phyloP scores from a whole-genome alignment of 2,113 vertebrate genomes.

The Salvelinus namaycush region DNA sequence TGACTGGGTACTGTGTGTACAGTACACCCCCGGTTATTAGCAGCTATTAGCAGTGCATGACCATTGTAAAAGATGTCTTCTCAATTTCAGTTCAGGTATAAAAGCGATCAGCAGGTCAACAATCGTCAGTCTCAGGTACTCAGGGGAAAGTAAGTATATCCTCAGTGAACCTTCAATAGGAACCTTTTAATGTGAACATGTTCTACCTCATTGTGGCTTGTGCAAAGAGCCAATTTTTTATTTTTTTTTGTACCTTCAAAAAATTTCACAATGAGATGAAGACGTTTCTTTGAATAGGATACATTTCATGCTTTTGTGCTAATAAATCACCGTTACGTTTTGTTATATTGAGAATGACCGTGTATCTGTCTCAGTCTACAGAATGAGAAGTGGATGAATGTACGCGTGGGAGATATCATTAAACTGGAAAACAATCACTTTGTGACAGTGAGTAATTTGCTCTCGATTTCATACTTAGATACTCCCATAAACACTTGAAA shows the following conservation, averaged over 20 bases:
- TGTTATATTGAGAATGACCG: neutral
- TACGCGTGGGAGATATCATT: conserved; percentile 71
- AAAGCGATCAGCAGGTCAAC: conserved; percentile 73
- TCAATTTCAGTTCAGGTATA: conserved; percentile 71
- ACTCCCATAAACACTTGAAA: neutral
- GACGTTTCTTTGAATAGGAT: neutral
- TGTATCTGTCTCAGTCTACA: conserved; percentile 53
- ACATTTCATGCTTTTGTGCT: neutral
- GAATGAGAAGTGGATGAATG: conserved; percentile 77
- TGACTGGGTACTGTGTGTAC: too few relatives aligned
- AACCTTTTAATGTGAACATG: too few relatives aligned
- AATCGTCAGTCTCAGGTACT: conserved; percentile 74
- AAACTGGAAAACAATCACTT: conserved; percentile 79
- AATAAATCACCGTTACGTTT: neutral
- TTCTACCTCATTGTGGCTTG: too few relatives aligned
- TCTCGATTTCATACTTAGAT: neutral
- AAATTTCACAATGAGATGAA: neutral
- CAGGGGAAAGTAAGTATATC: conserved; percentile 66
- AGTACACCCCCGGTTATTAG: too few relatives aligned
- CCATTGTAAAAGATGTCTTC: neutral
- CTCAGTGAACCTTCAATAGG: too few relatives aligned
- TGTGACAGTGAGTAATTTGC: conserved; percentile 73
- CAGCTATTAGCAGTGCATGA: neutral
- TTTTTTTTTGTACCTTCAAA: neutral
- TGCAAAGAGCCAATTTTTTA: neutral